A percentile compares a stretch with the other conserved stretches of the same genome.
Conservation (phyloP, 2,113 vertebrate genomes). For the Leptosomus discolor region DNA sequence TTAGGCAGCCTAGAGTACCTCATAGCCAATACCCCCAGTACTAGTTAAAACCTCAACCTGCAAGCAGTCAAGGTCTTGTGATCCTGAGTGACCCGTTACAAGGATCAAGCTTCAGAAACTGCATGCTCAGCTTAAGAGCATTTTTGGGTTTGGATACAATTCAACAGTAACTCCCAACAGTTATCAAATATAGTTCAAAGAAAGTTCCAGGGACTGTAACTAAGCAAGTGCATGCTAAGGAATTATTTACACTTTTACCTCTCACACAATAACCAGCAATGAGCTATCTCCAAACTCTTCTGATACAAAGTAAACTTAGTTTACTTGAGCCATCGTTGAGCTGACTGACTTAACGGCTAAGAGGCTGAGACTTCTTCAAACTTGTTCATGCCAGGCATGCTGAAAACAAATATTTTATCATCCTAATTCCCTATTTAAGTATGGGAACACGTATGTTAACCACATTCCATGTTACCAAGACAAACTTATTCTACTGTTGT, state of each 20-base stretch:
- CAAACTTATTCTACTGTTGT: not conserved
- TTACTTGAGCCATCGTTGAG: not conserved
- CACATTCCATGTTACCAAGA: not conserved
- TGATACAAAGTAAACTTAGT: not conserved
- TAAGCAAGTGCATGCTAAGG: not conserved
- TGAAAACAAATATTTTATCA: not conserved
- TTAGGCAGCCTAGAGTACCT: not conserved
- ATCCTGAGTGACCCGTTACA: not conserved
- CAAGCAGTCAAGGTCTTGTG: not conserved
- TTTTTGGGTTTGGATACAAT: not conserved
- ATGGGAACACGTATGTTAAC: accelerated
- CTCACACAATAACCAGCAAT: not conserved
- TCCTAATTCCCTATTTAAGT: not conserved
- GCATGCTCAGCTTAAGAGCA: not conserved
- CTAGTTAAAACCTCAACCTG: not conserved
- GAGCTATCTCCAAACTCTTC: not conserved
- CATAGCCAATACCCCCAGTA: not conserved
- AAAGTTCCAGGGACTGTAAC: not conserved
- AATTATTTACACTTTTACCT: not conserved
- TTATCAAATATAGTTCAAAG: not conserved
- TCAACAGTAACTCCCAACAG: not conserved
- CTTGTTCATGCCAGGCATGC: not conserved
- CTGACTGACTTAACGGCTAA: not conserved
- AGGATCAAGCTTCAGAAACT: not conserved
- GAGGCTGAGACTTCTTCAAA: not conserved